These are phyloP conservation scores for Drosophila aldrichi DNA, from an alignment of 2,888 invertebrate genomes.

Conservation along the genomic window DNA sequence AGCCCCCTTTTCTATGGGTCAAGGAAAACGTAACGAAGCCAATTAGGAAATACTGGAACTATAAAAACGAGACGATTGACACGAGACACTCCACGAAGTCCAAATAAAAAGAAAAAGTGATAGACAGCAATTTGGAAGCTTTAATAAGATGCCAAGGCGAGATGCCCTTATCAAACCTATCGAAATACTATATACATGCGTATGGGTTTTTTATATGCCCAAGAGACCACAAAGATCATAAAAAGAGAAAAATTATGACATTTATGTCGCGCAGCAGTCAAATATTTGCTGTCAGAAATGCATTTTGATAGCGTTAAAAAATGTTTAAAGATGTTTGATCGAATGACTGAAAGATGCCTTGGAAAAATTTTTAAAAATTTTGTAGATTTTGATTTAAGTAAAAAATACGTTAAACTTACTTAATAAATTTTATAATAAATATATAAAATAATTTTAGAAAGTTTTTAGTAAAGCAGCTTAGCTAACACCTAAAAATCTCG, in stretches of 20 bases:
- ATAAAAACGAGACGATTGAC: constrained; percentile 27
- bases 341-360: constrained; percentile 1
- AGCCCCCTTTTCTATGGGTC: constrained; percentile 16
- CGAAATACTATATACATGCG: constrained; percentile 2
- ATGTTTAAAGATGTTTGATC: background rate
- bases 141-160: constrained; percentile 23
- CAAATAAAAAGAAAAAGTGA: constrained; percentile 19
- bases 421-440: background rate
- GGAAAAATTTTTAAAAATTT: background rate
- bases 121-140: constrained; percentile 39
- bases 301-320: constrained; percentile 23
- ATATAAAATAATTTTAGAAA: background rate
- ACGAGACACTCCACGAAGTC: constrained; percentile 8
- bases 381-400: background rate
- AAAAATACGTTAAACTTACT: background rate
- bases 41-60: constrained; percentile 23
- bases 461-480: background rate
- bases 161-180: constrained; percentile 7
- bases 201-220: constrained; percentile 1
- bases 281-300: constrained; percentile 41
- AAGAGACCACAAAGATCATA: constrained; percentile 9
- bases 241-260: constrained; percentile 23
- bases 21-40: constrained; percentile 30
- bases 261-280: constrained; percentile 6
- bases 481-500: background rate